These are phyloP conservation scores for Cataglyphis cursor DNA, from an alignment of 2,888 invertebrate genomes.

Conservation along the genomic window DNA sequence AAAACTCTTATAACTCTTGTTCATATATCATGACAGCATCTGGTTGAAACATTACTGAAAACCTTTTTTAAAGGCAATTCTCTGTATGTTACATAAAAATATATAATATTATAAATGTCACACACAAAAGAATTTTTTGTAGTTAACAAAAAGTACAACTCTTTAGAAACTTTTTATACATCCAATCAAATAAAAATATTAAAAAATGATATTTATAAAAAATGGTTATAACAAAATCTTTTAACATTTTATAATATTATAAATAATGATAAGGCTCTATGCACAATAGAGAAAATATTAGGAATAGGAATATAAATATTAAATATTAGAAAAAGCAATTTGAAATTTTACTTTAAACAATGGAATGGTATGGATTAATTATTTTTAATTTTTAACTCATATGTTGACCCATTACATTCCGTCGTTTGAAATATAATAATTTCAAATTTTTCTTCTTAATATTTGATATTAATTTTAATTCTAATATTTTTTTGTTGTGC, in stretches of 20 bases:
- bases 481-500: too few species aligned
- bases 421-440: too few species aligned
- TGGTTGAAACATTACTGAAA: background rate
- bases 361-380: too few species aligned
- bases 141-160: background rate
- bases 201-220: background rate
- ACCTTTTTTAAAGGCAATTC: background rate
- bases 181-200: background rate
- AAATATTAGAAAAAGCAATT: too few species aligned
- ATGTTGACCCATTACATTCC: too few species aligned
- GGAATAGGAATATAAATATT: too few species aligned
- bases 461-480: too few species aligned
- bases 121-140: background rate
- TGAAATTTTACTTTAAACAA: too few species aligned
- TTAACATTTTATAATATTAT: background rate
- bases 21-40: background rate
- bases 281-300: too few species aligned
- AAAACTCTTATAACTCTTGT: constrained; percentile 26
- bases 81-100: background rate
- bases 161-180: background rate
- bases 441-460: too few species aligned
- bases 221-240: background rate
- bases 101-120: constrained; percentile 13
- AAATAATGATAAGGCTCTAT: background rate
- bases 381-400: too few species aligned